These are phyloP conservation scores for Idris sp. DNA, from an alignment of 1,140 invertebrate genomes.

Conservation along the genomic window DNA sequence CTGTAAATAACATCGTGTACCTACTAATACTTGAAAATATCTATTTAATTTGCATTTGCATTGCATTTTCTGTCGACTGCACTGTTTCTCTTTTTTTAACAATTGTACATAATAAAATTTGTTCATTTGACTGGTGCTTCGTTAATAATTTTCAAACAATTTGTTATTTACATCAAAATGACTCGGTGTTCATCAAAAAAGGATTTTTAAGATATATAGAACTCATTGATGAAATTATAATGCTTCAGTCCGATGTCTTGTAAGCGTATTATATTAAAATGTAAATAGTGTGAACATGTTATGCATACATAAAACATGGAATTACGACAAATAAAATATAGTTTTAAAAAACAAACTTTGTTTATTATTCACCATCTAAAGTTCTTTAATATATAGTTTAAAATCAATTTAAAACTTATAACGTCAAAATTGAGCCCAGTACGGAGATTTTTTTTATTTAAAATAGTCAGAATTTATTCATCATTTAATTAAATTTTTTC, in stretches of 20 bases:
- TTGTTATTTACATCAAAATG: slow-evolving; percentile 24
- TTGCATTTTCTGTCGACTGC: slow-evolving; percentile 36
- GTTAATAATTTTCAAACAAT: slow-evolving; percentile 35
- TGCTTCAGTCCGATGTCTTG: slow-evolving; percentile 58
- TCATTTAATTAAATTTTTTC: too few relatives aligned
- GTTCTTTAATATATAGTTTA: too few relatives aligned
- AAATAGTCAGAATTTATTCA: too few relatives aligned
- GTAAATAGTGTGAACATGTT: slow-evolving; percentile 73
- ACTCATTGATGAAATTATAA: slow-evolving; percentile 52
- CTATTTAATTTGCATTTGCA: slow-evolving; percentile 46
- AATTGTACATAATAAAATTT: slow-evolving; percentile 54
- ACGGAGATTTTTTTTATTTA: too few relatives aligned
- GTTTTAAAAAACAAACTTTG: slow-evolving; percentile 70
- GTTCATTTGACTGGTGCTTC: slow-evolving; percentile 21
- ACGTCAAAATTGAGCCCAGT: too few relatives aligned
- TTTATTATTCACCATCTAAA: too few relatives aligned
- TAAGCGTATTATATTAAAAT: slow-evolving; percentile 65
- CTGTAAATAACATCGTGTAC: slow-evolving; percentile 58
- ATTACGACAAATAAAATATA: slow-evolving; percentile 69
- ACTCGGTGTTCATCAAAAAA: slow-evolving; percentile 39
- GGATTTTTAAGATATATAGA: slow-evolving; percentile 57
- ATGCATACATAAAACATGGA: slow-evolving; percentile 59
- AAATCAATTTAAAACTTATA: too few relatives aligned
- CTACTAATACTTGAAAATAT: slow-evolving; percentile 46
- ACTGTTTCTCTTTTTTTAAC: slow-evolving; percentile 31